Conservation (phyloP, 1,140 invertebrate genomes). For the Euglossa dilemma region DNA sequence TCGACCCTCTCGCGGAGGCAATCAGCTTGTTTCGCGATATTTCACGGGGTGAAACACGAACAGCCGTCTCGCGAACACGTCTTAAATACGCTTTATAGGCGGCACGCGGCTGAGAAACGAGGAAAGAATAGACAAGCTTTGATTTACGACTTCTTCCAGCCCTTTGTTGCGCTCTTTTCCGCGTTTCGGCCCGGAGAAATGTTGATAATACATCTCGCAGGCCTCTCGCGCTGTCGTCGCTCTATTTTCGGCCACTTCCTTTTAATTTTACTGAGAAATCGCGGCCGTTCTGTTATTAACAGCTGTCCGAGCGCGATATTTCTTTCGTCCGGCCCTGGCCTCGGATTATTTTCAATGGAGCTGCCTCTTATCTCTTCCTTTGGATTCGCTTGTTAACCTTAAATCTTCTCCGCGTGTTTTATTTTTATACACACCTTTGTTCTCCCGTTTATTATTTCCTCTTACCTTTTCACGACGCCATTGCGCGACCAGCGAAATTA, state of each 20-base stretch:
- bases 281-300: neutral
- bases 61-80: conserved; percentile 12
- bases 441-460: no score
- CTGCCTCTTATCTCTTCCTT: no score
- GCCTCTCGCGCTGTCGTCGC: neutral
- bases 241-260: neutral
- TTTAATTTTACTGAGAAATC: neutral
- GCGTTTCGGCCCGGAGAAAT: neutral
- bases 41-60: conserved; percentile 20
- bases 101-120: neutral
- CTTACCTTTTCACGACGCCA: no score
- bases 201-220: neutral
- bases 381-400: no score
- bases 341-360: neutral
- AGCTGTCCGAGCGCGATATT: neutral
- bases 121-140: conserved; percentile 27
- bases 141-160: conserved; percentile 23
- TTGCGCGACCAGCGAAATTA: no score
- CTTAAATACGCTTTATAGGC: conserved; percentile 43
- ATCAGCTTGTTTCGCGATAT: conserved; percentile 30
- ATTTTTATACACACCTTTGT: no score
- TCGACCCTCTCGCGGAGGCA: neutral
- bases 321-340: neutral
- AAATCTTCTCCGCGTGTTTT: no score
- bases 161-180: conserved; percentile 9